These are phyloP conservation scores for Artibeus jamaicensis DNA, from an alignment of 2,797 vertebrate genomes.

Conservation along the genomic window DNA sequence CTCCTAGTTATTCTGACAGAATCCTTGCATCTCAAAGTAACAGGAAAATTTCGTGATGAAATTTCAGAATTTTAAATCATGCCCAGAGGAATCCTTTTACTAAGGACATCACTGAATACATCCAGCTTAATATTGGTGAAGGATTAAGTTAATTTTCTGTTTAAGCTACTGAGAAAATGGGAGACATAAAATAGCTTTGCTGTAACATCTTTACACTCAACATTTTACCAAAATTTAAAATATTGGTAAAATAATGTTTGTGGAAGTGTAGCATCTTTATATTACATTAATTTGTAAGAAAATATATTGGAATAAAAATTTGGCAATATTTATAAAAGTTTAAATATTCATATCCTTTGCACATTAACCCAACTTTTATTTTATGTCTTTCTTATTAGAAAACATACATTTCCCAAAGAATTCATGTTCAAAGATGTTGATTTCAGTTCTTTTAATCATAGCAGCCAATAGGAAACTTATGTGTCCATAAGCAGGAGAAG, in stretches of 20 bases:
- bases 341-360: background rate
- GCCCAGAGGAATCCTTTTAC: background rate
- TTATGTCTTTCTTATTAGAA: background rate
- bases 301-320: background rate
- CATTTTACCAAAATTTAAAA: background rate
- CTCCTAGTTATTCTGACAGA: background rate
- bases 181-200: background rate
- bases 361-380: background rate
- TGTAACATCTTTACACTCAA: background rate
- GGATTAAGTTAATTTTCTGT: background rate
- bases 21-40: background rate
- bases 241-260: background rate
- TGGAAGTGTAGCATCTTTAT: background rate
- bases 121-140: background rate
- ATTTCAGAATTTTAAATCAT: background rate
- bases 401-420: background rate
- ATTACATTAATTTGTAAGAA: background rate
- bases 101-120: background rate
- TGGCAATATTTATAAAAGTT: background rate
- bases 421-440: background rate
- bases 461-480: background rate
- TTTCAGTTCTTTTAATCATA: background rate
- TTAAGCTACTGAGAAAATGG: background rate
- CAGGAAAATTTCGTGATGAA: background rate
- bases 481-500: background rate